Conservation (phyloP, 1,140 invertebrate genomes). For the Panulirus ornatus region DNA sequence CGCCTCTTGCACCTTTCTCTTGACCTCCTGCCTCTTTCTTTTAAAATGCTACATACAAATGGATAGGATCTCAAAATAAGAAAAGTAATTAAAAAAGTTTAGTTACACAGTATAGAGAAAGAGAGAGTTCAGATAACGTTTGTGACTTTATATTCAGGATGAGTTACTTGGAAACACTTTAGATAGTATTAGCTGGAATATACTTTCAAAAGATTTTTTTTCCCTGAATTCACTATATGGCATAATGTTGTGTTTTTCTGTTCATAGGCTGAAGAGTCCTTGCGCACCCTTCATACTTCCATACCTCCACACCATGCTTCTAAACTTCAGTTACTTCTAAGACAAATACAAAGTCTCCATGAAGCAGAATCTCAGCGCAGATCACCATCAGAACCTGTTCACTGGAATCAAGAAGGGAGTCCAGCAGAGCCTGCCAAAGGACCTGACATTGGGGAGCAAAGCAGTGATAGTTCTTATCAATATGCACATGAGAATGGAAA, state of each 20-base stretch:
- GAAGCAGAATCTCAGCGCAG: constrained; percentile 56
- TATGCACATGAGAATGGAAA: neutral
- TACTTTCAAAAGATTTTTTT: too few species aligned
- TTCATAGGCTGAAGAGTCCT: constrained; percentile 60
- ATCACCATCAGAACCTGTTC: constrained; percentile 9
- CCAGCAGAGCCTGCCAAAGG: constrained; percentile 26
- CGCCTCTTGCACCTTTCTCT: too few species aligned
- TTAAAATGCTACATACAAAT: too few species aligned
- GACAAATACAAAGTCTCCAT: constrained; percentile 62
- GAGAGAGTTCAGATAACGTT: too few species aligned
- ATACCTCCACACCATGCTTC: constrained; percentile 67
- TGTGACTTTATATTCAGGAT: too few species aligned
- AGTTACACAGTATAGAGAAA: too few species aligned
- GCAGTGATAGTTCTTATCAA: neutral
- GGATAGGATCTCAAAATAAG: too few species aligned
- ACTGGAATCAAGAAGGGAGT: constrained; percentile 32
- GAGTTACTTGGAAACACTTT: too few species aligned
- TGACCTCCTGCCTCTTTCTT: too few species aligned
- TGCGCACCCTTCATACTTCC: constrained; percentile 56
- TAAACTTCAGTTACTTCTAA: constrained; percentile 59
- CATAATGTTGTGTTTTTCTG: neutral
- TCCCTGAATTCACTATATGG: too few species aligned
- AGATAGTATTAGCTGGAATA: too few species aligned
- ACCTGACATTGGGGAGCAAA: constrained; percentile 23
- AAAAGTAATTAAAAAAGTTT: too few species aligned